These are phyloP conservation scores for Peromyscus aztecus DNA, from an alignment of 2,797 vertebrate genomes.

Conservation along the genomic window DNA sequence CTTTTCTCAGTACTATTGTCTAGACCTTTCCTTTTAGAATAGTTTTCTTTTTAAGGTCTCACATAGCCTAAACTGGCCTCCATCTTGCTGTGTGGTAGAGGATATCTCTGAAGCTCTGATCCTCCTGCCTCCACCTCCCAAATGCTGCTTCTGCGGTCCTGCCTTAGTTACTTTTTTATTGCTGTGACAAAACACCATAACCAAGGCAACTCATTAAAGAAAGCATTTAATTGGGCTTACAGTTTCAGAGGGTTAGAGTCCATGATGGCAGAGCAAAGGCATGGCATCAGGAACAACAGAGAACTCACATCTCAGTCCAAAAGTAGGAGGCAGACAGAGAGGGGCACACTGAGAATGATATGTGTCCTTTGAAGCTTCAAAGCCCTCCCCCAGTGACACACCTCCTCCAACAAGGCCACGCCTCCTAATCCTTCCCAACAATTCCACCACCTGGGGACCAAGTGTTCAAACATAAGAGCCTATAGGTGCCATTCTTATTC, in stretches of 20 bases:
- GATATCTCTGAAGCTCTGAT: not conserved
- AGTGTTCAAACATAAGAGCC: not conserved
- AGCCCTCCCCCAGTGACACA: not conserved
- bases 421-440: not conserved
- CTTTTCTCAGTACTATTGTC: not conserved
- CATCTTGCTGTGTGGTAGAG: not conserved
- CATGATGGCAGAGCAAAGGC: not conserved
- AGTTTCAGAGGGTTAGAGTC: not conserved
- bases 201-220: not conserved
- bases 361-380: not conserved
- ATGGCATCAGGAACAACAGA: too few relatives aligned
- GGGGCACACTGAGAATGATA: not conserved
- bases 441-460: not conserved
- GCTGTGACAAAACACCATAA: not conserved
- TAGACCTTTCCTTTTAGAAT: not conserved
- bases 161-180: not conserved
- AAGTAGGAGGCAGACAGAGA: not conserved
- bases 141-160: not conserved
- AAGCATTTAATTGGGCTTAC: not conserved
- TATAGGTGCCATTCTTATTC: not conserved
- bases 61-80: not conserved
- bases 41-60: not conserved
- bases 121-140: not conserved
- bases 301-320: not conserved
- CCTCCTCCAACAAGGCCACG: not conserved